Percentiles rank a stretch among this genome's conserved stretches.
Conservation (phyloP, 1,140 invertebrate species). For the Camponotus floridanus region DNA sequence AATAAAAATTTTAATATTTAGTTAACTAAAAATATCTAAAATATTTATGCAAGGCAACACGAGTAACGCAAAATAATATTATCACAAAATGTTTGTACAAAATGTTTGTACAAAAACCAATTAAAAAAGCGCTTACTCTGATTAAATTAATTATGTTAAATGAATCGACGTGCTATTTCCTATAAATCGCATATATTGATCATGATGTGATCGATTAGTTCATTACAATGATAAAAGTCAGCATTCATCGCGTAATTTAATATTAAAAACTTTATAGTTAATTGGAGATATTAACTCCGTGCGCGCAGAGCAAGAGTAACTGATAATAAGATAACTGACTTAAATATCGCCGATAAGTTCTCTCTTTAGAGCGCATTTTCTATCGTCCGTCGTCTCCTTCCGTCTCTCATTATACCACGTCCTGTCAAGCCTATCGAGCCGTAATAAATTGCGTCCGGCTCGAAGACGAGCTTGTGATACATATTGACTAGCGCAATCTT, state of each 20-base stretch:
- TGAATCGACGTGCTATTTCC: not conserved
- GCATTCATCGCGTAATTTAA: constrained; percentile 38
- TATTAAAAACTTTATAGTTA: constrained; percentile 50
- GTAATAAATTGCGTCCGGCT: constrained; percentile 52
- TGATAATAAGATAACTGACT: not conserved
- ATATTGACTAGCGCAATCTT: constrained; percentile 31
- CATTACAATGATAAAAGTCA: constrained; percentile 12
- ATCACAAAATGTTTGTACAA: constrained; percentile 43
- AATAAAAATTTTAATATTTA: not conserved
- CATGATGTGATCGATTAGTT: not conserved
- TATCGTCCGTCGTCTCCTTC: not conserved
- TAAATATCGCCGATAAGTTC: constrained; percentile 49
- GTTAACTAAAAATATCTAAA: not conserved
- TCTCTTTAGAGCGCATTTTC: constrained; percentile 38
- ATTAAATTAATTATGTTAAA: constrained; percentile 22
- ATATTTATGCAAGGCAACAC: not conserved
- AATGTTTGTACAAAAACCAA: not conserved
- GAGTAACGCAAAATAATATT: constrained; percentile 5
- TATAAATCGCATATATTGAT: not conserved
- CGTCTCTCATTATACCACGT: constrained; percentile 1
- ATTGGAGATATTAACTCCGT: constrained; percentile 31
- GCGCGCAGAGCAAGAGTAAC: not conserved
- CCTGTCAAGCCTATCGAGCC: constrained; percentile 27
- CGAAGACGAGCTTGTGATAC: constrained; percentile 26
- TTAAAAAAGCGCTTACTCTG: constrained; percentile 31